Evolutionary conservation across 2,797 vertebrate species (phyloP), one percentile per base, ranked within the genome.

Genomic region (Philypnodon macrostomus): DNA sequence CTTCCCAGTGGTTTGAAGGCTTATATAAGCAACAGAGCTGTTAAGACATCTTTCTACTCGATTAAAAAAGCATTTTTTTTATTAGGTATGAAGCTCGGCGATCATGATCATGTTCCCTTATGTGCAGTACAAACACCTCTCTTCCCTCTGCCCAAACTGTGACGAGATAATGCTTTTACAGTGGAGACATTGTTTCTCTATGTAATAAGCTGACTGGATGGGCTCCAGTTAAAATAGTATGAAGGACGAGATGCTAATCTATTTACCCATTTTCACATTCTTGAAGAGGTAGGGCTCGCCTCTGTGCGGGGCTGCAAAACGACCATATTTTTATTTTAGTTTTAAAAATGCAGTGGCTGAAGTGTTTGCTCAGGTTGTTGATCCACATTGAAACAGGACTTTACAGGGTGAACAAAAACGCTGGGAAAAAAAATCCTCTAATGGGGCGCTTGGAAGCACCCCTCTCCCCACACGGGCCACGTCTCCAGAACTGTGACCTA

Each of bases 371-470:
- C 21, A 26, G 6, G 12, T 47, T 72, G 73, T 67, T 73, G 64
- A 67, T 55, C 49, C 42, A 42, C 11, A n/a, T 21, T 48, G 35
- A 68, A 60, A 63, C 51, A 33, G 27, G 63, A 53, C 45, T 47
- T 67, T 70, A 54, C 53, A 4, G 23, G 31, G 45, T 34, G 37
- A 73, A 46, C 33, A 41, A 60, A 47, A 60, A 47, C 46, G 65
- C 81, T 73, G 44, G 44, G 44, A 50, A 65, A 77, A 46, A 50
- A 65, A 77, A 78, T 67, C 66, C 67, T 82, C 82, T 81, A 84
- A 85, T 85, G 70, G 78, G 52, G 63, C 60, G 58, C 79, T 67
- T 77, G 59, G 71, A 83, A 66, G 64, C 63, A 52, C 48, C 41
- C 40, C 39, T 46, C 61, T 51, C 63, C 49, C 72, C 54, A 53